These are phyloP conservation scores for Agrypnia vestita DNA, from an alignment of 1,140 invertebrate genomes.

Conservation along the genomic window DNA sequence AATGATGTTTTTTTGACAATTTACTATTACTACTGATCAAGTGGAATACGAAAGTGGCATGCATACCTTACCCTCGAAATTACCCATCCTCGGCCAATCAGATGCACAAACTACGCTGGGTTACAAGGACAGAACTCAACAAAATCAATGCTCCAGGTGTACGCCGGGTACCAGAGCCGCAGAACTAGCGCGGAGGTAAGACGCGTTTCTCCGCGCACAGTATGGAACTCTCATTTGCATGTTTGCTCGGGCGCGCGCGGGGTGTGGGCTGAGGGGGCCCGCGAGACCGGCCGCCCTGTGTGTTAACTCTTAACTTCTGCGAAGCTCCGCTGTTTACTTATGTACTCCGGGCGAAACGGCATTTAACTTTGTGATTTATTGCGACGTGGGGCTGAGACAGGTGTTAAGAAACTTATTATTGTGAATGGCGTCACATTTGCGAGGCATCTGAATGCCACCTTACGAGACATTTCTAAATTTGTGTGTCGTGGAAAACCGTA, in stretches of 20 bases:
- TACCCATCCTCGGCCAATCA: too few species aligned
- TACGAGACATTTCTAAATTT: too few species aligned
- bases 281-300: constrained; percentile 36
- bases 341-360: constrained; percentile 50
- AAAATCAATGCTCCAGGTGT: constrained; percentile 39
- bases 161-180: constrained; percentile 21
- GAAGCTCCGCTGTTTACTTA: constrained; percentile 51
- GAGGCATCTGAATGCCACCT: not conserved
- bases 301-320: constrained; percentile 51
- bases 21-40: too few species aligned
- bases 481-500: not conserved
- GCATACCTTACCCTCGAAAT: too few species aligned
- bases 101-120: not conserved
- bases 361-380: constrained; percentile 59
- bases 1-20: too few species aligned
- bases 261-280: not conserved
- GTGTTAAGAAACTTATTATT: constrained; percentile 41
- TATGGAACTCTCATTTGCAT: constrained; percentile 53
- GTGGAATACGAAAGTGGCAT: too few species aligned
- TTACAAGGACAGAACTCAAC: not conserved
- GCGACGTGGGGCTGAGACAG: constrained; percentile 23
- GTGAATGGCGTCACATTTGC: constrained; percentile 14
- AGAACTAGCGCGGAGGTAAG: constrained; percentile 36
- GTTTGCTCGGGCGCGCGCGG: constrained; percentile 29
- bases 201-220: not conserved